Evolutionary conservation across 2,888 invertebrate species (phyloP).

Genomic region (Nudaria mundana): DNA sequence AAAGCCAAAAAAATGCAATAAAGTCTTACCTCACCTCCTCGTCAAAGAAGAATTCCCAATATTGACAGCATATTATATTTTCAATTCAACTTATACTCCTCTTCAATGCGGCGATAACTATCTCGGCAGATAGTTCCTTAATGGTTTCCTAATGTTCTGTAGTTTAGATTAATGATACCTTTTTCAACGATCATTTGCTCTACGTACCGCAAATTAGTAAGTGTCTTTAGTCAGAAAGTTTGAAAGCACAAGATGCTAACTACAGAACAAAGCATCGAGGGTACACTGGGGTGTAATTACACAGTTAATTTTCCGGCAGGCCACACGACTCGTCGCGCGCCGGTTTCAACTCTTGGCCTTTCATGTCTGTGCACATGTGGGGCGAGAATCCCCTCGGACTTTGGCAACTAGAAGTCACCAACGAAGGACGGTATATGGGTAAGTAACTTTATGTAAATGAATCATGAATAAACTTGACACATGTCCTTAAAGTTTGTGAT

Average conservation of each 20-base stretch:
- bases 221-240: conserved; percentile 14
- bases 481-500: conserved; percentile 21
- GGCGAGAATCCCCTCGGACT: conserved; percentile 96
- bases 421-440: conserved; percentile 95
- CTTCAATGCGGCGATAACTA: too few species aligned
- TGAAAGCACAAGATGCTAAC: conserved; percentile 36
- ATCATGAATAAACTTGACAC: conserved; percentile 16
- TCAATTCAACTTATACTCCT: too few species aligned
- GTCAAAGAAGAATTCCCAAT: too few species aligned
- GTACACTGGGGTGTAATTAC: conserved; percentile 40
- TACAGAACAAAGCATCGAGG: conserved; percentile 25
- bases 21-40: too few species aligned
- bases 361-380: conserved; percentile 99
- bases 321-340: conserved; percentile 93
- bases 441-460: conserved; percentile 45
- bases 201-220: too few species aligned
- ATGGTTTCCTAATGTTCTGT: too few species aligned
- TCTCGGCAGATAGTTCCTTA: too few species aligned
- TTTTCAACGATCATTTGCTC: too few species aligned
- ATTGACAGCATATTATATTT: too few species aligned
- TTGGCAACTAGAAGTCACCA: conserved; percentile 98
- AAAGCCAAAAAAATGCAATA: too few species aligned
- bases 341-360: conserved; percentile 99
- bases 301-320: conserved; percentile 66
- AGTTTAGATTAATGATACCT: too few species aligned